Conservation (phyloP, 2,888 invertebrate genomes). For the Drosophila vallismaia region DNA sequence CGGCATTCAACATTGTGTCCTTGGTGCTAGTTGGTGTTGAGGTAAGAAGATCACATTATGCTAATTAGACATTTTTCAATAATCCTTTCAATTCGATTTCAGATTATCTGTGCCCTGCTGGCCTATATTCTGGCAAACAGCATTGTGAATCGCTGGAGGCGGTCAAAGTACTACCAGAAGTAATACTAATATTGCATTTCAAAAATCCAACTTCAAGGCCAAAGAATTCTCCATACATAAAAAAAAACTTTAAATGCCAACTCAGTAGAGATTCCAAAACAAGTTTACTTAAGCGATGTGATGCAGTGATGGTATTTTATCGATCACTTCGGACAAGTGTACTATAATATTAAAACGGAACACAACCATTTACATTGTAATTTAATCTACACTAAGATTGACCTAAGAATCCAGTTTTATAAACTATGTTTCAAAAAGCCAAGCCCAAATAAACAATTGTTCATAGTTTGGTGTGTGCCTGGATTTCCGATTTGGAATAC, state of each 20-base stretch:
- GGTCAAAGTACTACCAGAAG: conserved; percentile 81
- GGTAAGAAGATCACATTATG: conserved; percentile 48
- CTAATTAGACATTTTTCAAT: neutral
- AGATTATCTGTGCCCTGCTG: conserved; percentile 77
- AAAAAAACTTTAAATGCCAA: conserved; percentile 38
- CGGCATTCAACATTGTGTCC: conserved; percentile 68
- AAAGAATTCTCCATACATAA: conserved; percentile 72
- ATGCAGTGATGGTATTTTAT: conserved; percentile 16
- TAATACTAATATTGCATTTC: conserved; percentile 45
- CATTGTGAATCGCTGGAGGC: conserved; percentile 82
- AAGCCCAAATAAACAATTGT: conserved; percentile 34
- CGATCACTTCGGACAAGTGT: conserved; percentile 12
- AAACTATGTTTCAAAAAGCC: conserved; percentile 27
- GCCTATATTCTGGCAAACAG: conserved; percentile 79
- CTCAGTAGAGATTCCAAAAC: conserved; percentile 60
- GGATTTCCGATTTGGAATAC: neutral
- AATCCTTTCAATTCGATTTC: conserved; percentile 18
- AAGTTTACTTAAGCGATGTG: conserved; percentile 46
- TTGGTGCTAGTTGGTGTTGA: conserved; percentile 73
- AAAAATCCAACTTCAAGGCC: conserved; percentile 49
- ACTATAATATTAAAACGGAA: conserved; percentile 13
- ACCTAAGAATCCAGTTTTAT: conserved; percentile 37
- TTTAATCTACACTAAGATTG: conserved; percentile 39
- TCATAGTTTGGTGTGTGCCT: conserved; percentile 6
- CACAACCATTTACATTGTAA: conserved; percentile 26